phyloP scores from a whole-genome alignment of 2,113 vertebrate species.

The Eubucco bourcierii region DNA sequence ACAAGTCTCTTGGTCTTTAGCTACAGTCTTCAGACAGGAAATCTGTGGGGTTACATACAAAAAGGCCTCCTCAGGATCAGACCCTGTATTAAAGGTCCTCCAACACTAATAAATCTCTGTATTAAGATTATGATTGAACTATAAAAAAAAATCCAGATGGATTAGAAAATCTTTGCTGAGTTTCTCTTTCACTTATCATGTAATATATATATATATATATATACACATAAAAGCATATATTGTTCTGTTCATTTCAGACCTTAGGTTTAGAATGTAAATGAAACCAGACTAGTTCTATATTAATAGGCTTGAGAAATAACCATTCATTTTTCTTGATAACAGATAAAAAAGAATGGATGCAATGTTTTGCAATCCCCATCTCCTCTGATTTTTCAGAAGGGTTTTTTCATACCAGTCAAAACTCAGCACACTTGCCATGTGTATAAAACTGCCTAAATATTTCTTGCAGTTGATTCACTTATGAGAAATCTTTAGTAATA shows the following conservation, averaged over 20 bases:
- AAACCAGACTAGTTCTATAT: not conserved
- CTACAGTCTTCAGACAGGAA: not conserved
- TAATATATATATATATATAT: not conserved
- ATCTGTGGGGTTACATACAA: not conserved
- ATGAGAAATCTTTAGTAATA: slow-evolving; percentile 5
- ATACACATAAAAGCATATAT: not conserved
- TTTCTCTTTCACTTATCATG: not conserved
- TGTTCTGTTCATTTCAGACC: not conserved
- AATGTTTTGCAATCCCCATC: not conserved
- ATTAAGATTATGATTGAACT: not conserved
- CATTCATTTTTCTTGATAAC: not conserved
- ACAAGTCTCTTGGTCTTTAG: not conserved
- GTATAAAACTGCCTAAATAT: slow-evolving; percentile 33
- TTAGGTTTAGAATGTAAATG: not conserved
- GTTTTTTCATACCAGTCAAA: slow-evolving; percentile 37
- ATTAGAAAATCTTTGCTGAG: not conserved
- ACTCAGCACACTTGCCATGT: not conserved
- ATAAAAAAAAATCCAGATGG: not conserved
- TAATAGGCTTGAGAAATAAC: not conserved
- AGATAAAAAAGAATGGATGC: not conserved
- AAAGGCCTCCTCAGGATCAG: not conserved
- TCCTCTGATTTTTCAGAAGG: slow-evolving; percentile 4
- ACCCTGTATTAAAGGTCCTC: not conserved
- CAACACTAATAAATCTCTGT: not conserved
- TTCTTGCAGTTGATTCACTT: not conserved